phyloP scores from a whole-genome alignment of 2,797 vertebrate species.

The Acestrorhynchus altus region DNA sequence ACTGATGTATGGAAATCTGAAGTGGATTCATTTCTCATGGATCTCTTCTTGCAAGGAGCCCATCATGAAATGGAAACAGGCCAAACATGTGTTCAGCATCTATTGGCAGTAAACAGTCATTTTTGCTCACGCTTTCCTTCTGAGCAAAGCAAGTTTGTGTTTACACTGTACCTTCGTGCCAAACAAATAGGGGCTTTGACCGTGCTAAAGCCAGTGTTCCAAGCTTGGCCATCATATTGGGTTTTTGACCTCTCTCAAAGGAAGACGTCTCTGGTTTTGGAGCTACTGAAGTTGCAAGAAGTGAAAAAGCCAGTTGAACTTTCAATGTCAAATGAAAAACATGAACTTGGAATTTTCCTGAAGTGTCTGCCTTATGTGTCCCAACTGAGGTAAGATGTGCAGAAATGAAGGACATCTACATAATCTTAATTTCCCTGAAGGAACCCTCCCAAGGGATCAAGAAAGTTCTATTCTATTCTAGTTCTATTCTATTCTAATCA shows the following conservation, averaged over 20 bases:
- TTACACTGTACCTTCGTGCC: conserved; percentile 29
- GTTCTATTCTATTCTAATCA: too few species aligned
- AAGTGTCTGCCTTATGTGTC: conserved; percentile 41
- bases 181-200: conserved; percentile 14
- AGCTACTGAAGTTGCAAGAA: conserved; percentile 39
- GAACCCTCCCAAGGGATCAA: neutral
- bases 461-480: too few species aligned
- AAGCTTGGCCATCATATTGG: conserved; percentile 36
- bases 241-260: conserved; percentile 26
- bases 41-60: conserved; percentile 47
- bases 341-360: conserved; percentile 24
- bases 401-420: neutral
- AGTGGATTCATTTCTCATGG: conserved; percentile 14
- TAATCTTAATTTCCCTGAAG: too few species aligned
- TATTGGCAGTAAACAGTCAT: conserved; percentile 25
- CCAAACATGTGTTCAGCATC: conserved; percentile 28
- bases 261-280: conserved; percentile 10
- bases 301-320: conserved; percentile 35
- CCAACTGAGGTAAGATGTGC: conserved; percentile 6
- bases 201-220: conserved; percentile 42
- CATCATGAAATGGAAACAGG: conserved; percentile 38
- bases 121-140: conserved; percentile 19
- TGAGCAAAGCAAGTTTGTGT: conserved; percentile 26
- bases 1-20: conserved; percentile 8
- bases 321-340: conserved; percentile 5